Evolutionary conservation across 2,888 invertebrate genomes (phyloP).

Genomic region (Acrobasis repandana): DNA sequence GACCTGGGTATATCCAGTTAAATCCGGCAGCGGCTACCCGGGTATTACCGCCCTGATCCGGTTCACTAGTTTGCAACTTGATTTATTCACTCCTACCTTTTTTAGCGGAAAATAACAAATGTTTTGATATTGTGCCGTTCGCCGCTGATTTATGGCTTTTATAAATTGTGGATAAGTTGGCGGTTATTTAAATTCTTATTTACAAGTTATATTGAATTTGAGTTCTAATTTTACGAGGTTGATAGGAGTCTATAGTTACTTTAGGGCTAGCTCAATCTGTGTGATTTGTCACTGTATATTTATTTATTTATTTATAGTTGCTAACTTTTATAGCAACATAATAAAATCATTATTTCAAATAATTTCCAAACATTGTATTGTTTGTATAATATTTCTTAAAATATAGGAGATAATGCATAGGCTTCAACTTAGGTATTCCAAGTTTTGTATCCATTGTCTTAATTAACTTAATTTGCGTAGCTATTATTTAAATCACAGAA

Average conservation of each 20-base stretch:
- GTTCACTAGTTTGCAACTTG: slow-evolving; percentile 71
- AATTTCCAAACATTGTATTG: too few relatives aligned
- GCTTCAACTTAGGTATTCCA: too few relatives aligned
- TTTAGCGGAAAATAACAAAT: slow-evolving; percentile 30
- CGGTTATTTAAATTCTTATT: not conserved
- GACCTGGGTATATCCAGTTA: slow-evolving; percentile 54
- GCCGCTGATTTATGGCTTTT: slow-evolving; percentile 21
- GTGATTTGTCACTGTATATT: too few relatives aligned
- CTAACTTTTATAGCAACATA: too few relatives aligned
- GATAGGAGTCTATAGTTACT: not conserved
- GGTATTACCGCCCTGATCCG: slow-evolving; percentile 66
- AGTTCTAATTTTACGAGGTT: not conserved
- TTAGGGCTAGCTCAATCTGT: too few relatives aligned
- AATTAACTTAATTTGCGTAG: too few relatives aligned
- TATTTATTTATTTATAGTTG: too few relatives aligned
- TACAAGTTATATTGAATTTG: not conserved
- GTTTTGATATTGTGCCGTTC: slow-evolving; percentile 28
- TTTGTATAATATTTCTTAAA: too few relatives aligned
- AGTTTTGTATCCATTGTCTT: too few relatives aligned
- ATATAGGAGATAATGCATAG: too few relatives aligned
- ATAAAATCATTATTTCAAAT: too few relatives aligned
- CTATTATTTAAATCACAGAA: too few relatives aligned
- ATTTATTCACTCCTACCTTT: slow-evolving; percentile 65
- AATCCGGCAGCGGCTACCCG: slow-evolving; percentile 55
- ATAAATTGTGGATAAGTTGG: slow-evolving; percentile 9